Evolutionary conservation across 2,888 invertebrate genomes (phyloP).

Genomic region (Cataglyphis livida): DNA sequence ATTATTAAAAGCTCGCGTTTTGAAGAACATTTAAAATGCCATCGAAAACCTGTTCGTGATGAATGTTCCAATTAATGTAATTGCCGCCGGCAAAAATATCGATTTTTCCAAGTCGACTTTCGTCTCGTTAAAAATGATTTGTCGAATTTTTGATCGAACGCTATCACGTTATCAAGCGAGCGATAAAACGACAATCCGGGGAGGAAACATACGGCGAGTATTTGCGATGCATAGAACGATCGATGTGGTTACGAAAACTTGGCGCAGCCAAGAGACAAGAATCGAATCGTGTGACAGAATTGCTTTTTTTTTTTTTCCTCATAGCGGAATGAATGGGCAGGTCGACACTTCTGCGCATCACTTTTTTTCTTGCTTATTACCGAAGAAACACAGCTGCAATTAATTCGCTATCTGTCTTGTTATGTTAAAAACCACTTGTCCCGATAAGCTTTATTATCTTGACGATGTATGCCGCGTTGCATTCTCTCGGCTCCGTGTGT

Average conservation of each 20-base stretch:
- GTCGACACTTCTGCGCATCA: background rate
- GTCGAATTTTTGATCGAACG: constrained; percentile 8
- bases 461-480: background rate
- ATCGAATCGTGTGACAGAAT: background rate
- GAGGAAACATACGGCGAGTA: constrained; percentile 9
- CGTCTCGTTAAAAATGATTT: constrained; percentile 13
- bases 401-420: constrained; percentile 31
- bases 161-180: constrained; percentile 13
- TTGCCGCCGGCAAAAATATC: background rate
- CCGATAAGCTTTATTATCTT: constrained; percentile 38
- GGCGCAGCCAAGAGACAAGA: background rate
- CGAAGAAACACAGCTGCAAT: constrained; percentile 30
- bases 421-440: constrained; percentile 25
- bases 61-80: constrained; percentile 24
- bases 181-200: constrained; percentile 4
- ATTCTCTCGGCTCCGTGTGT: background rate
- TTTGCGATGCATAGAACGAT: constrained; percentile 12
- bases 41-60: background rate
- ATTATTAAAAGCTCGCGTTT: background rate
- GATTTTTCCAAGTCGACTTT: constrained; percentile 5
- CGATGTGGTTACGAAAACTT: background rate
- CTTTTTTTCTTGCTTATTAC: background rate
- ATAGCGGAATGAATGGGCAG: background rate
- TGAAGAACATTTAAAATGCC: background rate
- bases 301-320: background rate